These are phyloP conservation scores for Melitaea athalia DNA, from an alignment of 2,888 invertebrate species.

Conservation along the genomic window DNA sequence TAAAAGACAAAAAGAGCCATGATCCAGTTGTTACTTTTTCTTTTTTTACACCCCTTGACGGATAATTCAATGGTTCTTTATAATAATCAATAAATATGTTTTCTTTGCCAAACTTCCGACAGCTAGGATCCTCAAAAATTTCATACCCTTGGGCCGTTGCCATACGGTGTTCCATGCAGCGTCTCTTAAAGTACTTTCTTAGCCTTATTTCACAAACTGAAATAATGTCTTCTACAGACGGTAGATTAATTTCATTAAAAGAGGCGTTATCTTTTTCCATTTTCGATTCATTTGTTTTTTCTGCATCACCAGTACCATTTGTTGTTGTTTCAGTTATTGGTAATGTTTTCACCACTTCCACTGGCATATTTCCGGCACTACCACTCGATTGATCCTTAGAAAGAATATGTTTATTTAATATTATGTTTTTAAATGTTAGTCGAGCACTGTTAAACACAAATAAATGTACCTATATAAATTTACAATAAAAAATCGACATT, in stretches of 20 bases:
- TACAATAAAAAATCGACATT: no score
- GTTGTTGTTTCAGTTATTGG: neutral
- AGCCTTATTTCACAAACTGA: neutral
- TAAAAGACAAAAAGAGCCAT: constrained; percentile 10
- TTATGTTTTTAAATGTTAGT: neutral
- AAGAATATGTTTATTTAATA: neutral
- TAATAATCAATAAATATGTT: constrained; percentile 2
- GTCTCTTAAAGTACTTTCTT: constrained; percentile 1
- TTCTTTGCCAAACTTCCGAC: neutral
- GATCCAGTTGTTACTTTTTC: constrained; percentile 2
- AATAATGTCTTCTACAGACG: constrained; percentile 2
- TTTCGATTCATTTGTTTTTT: neutral
- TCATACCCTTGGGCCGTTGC: neutral
- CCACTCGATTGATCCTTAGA: neutral
- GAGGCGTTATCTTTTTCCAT: neutral
- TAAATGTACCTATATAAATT: no score
- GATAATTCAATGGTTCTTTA: neutral
- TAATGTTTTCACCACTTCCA: neutral
- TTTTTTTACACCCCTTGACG: neutral
- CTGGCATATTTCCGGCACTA: neutral
- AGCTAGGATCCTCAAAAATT: neutral
- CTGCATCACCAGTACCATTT: neutral
- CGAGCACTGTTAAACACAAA: no score
- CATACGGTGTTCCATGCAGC: neutral
- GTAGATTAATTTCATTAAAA: neutral